These are phyloP conservation scores for Pammene fasciana DNA, from an alignment of 2,888 invertebrate genomes.

Conservation along the genomic window DNA sequence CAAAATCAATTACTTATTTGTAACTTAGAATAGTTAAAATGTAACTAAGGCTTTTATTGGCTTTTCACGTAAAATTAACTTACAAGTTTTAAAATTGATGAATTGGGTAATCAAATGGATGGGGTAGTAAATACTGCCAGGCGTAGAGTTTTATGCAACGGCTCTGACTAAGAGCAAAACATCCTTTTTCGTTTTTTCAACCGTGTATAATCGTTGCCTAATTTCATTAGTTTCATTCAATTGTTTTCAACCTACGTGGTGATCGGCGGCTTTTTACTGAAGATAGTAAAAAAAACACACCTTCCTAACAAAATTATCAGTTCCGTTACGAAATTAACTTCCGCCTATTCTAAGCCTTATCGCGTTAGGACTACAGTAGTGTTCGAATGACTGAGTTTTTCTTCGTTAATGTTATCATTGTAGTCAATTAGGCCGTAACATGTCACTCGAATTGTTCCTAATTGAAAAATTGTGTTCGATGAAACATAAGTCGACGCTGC, in stretches of 20 bases:
- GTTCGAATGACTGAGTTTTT: neutral
- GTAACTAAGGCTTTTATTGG: too few relatives aligned
- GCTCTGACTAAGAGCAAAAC: constrained; percentile 2
- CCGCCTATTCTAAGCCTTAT: constrained; percentile 24
- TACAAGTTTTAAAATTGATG: too few relatives aligned
- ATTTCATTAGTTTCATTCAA: constrained; percentile 32
- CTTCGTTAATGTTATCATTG: constrained; percentile 2
- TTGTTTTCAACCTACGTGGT: constrained; percentile 34
- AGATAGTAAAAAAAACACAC: constrained; percentile 24
- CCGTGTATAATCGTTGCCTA: constrained; percentile 21
- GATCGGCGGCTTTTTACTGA: constrained; percentile 22
- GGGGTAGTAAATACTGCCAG: neutral
- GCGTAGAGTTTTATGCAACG: neutral
- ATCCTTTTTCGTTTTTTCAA: constrained; percentile 12
- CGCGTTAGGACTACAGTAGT: constrained; percentile 12
- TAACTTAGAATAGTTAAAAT: too few relatives aligned
- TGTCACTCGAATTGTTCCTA: constrained; percentile 46
- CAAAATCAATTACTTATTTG: too few relatives aligned
- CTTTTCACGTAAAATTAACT: too few relatives aligned
- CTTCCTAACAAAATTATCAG: constrained; percentile 23
- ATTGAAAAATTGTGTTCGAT: constrained; percentile 71
- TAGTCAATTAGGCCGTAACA: constrained; percentile 38
- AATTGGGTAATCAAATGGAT: too few relatives aligned
- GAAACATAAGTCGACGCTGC: constrained; percentile 20
- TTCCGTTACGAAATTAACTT: constrained; percentile 4